Base-by-base conservation (phyloP, 2,888 invertebrate genomes). In the Euzetes globulus region DNA sequence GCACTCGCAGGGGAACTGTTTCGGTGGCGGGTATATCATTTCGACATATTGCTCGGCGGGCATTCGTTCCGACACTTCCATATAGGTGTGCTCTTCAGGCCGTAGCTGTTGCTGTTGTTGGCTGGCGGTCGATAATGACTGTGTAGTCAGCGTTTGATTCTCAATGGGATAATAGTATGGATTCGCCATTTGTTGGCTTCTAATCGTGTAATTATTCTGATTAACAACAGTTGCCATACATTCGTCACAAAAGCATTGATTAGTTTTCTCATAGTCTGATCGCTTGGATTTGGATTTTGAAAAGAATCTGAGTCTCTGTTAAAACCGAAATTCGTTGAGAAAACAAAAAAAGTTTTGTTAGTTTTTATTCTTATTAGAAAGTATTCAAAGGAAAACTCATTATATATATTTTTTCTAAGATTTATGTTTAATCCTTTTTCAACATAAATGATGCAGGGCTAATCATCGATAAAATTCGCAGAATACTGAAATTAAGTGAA, bases 1-100 rank as follows among this genome's bases (percentile, higher is more conserved):
- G 37, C 65, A 65, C 37, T 65, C 65, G n/a, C 65, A 65, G 27
- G 65, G 65, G 65, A n/a, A 65, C 29, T 65, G 65, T n/a, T 37
- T 13, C 6, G 65, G 65, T 15, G 65, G 65, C 6, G 65, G 65
- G n/a, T 65, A 65, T 37, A 65, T 65, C 13, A 37, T 37, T 9
- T 65, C 41, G 37, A 65, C 58, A 58, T 29, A 58, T 52, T 52
- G 19, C 2, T 47, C 3, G 33, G 33, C 33, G 9, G 33, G 33
- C 9, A 50, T 50, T n/a, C 50, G 15, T 11, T 55, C 55, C 3
- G 19, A 19, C 1, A 58, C 58, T 27, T 58, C 58, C 22, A 13
- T 22, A 27, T 58, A 58, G 7, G 11, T 58, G 27, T 58, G 58
- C 25, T 25, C 58, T 27, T 17, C n/a, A 17, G 19, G 19, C 17